Conservation (phyloP, 2,797 vertebrate species). For the Pteropus rufus region DNA sequence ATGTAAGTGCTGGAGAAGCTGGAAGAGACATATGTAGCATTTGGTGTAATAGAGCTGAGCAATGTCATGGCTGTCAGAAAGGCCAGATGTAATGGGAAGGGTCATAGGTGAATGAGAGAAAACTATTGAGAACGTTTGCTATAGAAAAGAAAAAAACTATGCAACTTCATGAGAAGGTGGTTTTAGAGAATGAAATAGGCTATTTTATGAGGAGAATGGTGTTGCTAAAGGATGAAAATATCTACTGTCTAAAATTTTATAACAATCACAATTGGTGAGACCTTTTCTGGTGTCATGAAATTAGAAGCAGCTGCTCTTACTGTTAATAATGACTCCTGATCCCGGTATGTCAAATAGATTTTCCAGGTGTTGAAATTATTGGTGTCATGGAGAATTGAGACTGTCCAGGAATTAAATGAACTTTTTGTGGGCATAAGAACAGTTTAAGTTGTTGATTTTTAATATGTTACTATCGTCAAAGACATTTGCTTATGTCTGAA, state of each 20-base stretch:
- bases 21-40: background rate
- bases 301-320: conserved; percentile 13
- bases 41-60: background rate
- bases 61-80: background rate
- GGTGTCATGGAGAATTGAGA: conserved; percentile 19
- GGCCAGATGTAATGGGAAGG: background rate
- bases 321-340: background rate
- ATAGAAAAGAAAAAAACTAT: background rate
- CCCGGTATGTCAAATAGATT: background rate
- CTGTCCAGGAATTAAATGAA: background rate
- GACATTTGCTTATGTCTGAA: background rate
- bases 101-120: background rate
- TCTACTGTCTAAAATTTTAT: conserved; percentile 19
- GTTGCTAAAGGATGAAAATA: background rate
- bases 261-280: background rate
- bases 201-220: background rate
- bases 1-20: background rate
- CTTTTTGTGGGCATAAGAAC: background rate
- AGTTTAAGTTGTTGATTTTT: background rate
- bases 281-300: background rate
- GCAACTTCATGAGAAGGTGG: background rate
- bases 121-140: background rate
- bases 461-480: background rate
- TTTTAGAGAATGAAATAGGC: background rate
- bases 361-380: background rate